Percentiles rank a stretch among this genome's conserved stretches.
Evolutionary conservation across 1,140 invertebrate species (phyloP).

Genomic region (Apocrypta bakeri): DNA sequence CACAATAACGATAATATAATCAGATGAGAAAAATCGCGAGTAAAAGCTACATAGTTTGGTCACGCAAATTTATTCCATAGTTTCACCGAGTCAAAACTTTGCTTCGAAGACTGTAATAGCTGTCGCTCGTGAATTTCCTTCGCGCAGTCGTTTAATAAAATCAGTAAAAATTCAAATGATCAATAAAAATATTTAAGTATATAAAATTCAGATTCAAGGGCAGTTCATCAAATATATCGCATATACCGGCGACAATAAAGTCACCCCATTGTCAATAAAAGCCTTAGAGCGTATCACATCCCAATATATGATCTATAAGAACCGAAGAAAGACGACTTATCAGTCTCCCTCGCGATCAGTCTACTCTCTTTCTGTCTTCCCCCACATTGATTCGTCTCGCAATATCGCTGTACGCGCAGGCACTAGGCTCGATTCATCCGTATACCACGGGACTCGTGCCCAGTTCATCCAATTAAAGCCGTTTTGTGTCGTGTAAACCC

Average conservation of each 20-base stretch:
- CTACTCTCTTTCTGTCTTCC: neutral
- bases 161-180: too few relatives aligned
- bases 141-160: too few relatives aligned
- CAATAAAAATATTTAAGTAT: too few relatives aligned
- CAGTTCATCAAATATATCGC: too few relatives aligned
- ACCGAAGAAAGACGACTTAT: constrained; percentile 7
- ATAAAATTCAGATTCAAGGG: too few relatives aligned
- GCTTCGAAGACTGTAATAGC: too few relatives aligned
- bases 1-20: too few relatives aligned
- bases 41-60: too few relatives aligned
- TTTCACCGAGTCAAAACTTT: too few relatives aligned
- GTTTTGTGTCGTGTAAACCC: constrained; percentile 37
- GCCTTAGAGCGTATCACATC: neutral
- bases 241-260: neutral
- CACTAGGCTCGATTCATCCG: constrained; percentile 44
- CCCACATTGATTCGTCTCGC: neutral
- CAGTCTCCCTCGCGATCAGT: neutral
- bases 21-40: too few relatives aligned
- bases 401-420: constrained; percentile 19
- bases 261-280: neutral
- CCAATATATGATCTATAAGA: neutral
- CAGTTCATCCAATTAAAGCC: constrained; percentile 47
- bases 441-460: constrained; percentile 8
- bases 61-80: too few relatives aligned
- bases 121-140: too few relatives aligned